Conservation (phyloP, 64 coral and sea anemone genomes). For the Hydrozoanthus tunicans region DNA sequence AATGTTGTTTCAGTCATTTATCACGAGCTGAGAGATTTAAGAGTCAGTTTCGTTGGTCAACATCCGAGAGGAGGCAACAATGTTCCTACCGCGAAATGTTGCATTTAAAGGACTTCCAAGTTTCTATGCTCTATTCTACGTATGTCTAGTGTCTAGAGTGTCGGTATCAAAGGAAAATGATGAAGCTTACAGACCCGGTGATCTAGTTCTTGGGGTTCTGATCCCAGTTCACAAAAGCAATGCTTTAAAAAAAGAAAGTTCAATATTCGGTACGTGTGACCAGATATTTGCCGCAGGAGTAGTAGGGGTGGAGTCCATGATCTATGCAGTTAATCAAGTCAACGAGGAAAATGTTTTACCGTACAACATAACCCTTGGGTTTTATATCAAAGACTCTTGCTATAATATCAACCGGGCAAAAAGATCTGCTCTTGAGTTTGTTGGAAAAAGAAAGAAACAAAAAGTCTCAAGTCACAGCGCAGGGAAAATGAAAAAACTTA, state of each 20-base stretch:
- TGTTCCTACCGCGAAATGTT: too few species aligned
- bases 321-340: slow-evolving; percentile 68
- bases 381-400: slow-evolving; percentile 54
- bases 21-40: too few species aligned
- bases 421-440: slow-evolving; percentile 39
- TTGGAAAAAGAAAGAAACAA: slow-evolving; percentile 5
- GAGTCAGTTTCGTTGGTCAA: background rate
- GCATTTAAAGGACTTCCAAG: background rate
- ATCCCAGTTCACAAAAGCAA: slow-evolving; percentile 42
- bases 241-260: background rate
- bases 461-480: background rate
- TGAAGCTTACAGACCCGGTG: slow-evolving; percentile 24
- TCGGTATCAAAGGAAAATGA: background rate
- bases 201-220: slow-evolving; percentile 58
- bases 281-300: slow-evolving; percentile 40
- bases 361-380: slow-evolving; percentile 46
- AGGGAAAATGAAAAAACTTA: background rate
- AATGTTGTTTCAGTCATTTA: too few species aligned
- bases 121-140: background rate
- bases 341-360: slow-evolving; percentile 52
- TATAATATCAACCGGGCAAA: slow-evolving; percentile 6
- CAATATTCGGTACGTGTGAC: background rate
- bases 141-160: background rate
- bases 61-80: background rate
- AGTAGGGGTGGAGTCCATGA: slow-evolving; percentile 53